These are phyloP conservation scores for Vandiemenella viatica DNA, from an alignment of 2,888 invertebrate species.

Conservation along the genomic window DNA sequence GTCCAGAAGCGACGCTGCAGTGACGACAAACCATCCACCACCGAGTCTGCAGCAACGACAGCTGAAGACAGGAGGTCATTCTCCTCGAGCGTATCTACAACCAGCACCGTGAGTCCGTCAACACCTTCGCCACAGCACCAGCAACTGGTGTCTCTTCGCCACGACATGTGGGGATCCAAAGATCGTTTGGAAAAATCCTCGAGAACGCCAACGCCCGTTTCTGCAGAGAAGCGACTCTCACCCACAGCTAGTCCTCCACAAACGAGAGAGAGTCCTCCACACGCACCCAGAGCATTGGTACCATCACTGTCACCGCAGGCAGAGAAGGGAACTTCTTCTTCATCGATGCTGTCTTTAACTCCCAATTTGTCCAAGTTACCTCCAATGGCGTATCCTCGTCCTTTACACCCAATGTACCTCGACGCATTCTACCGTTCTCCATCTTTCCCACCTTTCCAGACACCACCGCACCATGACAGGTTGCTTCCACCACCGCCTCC, in stretches of 20 bases:
- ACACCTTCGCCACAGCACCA: neutral
- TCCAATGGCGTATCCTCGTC: slow-evolving; percentile 61
- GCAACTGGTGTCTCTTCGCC: no score
- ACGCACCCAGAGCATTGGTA: slow-evolving; percentile 22
- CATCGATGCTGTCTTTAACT: no score
- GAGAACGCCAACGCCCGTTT: no score
- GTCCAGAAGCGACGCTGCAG: slow-evolving; percentile 38
- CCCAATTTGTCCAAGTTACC: no score
- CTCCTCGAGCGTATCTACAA: neutral
- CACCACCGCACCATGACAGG: slow-evolving; percentile 38
- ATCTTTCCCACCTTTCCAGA: slow-evolving; percentile 31
- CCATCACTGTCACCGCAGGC: neutral
- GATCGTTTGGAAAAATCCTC: no score
- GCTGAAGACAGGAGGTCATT: slow-evolving; percentile 7
- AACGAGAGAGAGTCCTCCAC: neutral
- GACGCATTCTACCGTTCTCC: slow-evolving; percentile 51
- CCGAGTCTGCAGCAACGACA: slow-evolving; percentile 19
- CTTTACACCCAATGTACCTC: slow-evolving; percentile 61
- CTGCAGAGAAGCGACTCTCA: no score
- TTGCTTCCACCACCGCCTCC: slow-evolving; percentile 36
- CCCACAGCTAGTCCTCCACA: neutral
- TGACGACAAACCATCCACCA: neutral
- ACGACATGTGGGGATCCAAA: no score
- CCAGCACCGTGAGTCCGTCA: neutral
- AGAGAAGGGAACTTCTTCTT: neutral